Percentiles rank a stretch among this genome's conserved stretches.
Evolutionary conservation across 2,113 vertebrate species (phyloP).

Genomic region (Baryphthengus martii): DNA sequence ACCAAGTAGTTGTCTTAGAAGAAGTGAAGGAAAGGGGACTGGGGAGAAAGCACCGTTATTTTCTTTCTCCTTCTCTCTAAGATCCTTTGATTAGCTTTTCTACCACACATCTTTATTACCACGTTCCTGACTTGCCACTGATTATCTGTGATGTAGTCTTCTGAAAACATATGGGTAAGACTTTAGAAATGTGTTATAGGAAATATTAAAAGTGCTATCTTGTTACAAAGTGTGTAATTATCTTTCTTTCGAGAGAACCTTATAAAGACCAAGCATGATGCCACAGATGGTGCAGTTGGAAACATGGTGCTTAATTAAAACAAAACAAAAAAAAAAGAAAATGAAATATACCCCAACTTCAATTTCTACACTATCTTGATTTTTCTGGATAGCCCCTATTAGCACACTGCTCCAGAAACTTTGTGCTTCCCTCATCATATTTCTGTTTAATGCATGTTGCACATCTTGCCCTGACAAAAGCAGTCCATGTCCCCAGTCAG

Average conservation of each 20-base stretch:
- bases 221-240: conserved; percentile 33
- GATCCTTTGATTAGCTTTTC: neutral
- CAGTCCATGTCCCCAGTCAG: neutral
- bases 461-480: neutral
- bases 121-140: neutral
- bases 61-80: neutral
- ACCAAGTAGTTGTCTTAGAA: neutral
- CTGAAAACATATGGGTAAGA: conserved; percentile 32
- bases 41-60: neutral
- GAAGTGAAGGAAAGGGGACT: neutral
- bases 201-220: conserved; percentile 28
- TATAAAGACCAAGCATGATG: neutral
- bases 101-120: neutral
- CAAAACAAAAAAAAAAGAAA: too few relatives aligned
- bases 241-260: neutral
- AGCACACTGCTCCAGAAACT: neutral
- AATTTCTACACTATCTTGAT: neutral
- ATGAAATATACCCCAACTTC: rapidly evolving
- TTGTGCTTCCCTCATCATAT: rapidly evolving
- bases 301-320: neutral
- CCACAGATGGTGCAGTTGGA: conserved; percentile 11
- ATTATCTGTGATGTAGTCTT: neutral
- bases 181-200: neutral
- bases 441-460: neutral
- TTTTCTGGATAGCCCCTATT: neutral